A percentile compares a stretch with the other conserved stretches of the same genome.
phyloP scores from a whole-genome alignment of 2,113 vertebrate species.

The Nansenia antarctica region DNA sequence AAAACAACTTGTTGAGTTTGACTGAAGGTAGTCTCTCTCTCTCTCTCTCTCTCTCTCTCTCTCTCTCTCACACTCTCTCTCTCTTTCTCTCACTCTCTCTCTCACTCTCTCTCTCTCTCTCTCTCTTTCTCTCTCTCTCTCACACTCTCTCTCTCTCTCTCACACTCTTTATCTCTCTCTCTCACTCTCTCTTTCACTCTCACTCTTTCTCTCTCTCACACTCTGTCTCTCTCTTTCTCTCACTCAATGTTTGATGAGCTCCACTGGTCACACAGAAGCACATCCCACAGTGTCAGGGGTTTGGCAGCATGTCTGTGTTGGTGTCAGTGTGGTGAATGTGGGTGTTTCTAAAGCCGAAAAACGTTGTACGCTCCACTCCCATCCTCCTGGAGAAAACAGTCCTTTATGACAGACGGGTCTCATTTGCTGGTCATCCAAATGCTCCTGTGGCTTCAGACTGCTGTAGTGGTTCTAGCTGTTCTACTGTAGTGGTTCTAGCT shows the following conservation, averaged over 20 bases:
- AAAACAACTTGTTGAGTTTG: conserved; percentile 7
- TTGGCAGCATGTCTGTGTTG: conserved; percentile 11
- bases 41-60: neutral
- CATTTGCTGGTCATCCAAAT: neutral
- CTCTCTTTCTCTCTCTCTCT: neutral
- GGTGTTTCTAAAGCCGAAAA: neutral
- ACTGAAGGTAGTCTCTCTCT: conserved; percentile 17
- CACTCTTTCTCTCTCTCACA: too few relatives aligned
- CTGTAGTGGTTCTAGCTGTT: neutral
- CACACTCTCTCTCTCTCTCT: neutral
- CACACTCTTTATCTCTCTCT: too few relatives aligned
- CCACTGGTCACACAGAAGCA: conserved; percentile 1
- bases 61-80: neutral
- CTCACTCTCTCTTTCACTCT: too few relatives aligned
- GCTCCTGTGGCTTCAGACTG: neutral
- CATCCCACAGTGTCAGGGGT: conserved; percentile 7
- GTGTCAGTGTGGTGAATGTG: neutral
- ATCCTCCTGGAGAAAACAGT: conserved; percentile 2
- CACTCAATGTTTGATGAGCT: neutral
- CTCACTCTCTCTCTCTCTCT: neutral
- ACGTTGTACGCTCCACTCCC: neutral
- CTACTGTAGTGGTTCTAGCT: too few relatives aligned
- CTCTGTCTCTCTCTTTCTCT: too few relatives aligned
- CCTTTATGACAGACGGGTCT: neutral
- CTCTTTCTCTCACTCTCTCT: neutral